phyloP scores from a whole-genome alignment of 2,888 invertebrate species.

The Linyphia triangularis region DNA sequence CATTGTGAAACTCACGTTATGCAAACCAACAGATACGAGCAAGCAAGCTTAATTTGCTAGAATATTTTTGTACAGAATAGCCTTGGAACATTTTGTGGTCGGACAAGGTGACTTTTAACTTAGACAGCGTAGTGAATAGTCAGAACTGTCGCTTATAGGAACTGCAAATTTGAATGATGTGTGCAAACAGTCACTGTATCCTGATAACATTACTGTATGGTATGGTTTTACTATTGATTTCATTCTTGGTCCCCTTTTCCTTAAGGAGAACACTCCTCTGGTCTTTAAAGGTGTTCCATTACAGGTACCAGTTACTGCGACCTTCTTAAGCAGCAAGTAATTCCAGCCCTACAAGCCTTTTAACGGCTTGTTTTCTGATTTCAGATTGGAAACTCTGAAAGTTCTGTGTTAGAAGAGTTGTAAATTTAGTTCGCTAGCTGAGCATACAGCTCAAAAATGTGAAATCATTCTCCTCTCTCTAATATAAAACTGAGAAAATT shows the following conservation, averaged over 20 bases:
- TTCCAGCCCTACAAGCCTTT: no score
- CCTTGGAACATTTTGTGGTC: slow-evolving; percentile 7
- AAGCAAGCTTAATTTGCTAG: not conserved
- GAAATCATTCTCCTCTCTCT: no score
- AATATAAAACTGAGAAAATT: no score
- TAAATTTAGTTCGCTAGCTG: no score
- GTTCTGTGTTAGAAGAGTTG: no score
- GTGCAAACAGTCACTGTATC: not conserved
- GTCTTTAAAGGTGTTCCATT: slow-evolving; percentile 5
- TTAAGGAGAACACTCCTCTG: not conserved
- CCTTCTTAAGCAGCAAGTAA: slow-evolving; percentile 6
- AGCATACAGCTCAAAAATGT: no score
- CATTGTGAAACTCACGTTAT: not conserved
- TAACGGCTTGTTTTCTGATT: no score
- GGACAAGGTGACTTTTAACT: not conserved
- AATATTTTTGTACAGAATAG: not conserved
- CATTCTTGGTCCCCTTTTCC: not conserved
- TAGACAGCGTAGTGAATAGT: not conserved
- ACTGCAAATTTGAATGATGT: not conserved
- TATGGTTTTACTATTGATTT: slow-evolving; percentile 25
- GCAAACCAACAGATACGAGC: not conserved
- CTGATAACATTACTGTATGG: no score
- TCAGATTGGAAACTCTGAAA: no score
- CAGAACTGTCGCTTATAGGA: not conserved
- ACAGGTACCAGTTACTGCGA: not conserved